Base-by-base conservation (phyloP, 2,888 invertebrate genomes). In the Chalcosyrphus nemorum region DNA sequence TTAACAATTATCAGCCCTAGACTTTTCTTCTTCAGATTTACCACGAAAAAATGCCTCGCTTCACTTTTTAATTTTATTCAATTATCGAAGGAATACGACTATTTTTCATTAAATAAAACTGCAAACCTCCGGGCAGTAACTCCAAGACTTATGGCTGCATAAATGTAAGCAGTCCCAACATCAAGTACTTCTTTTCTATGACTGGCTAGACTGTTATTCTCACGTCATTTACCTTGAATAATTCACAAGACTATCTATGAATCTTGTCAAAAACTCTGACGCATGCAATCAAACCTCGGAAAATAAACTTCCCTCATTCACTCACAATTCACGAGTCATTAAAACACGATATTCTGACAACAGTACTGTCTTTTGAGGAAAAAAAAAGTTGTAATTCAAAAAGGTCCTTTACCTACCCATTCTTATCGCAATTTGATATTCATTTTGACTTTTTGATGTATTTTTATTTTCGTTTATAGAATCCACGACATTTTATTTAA, bases 401-500 rank as follows among this genome's bases (percentile, higher is more conserved):
- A 43, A 5, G 50, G 32, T 35, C 35, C 21, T 15, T 32, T 11
- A 50, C 65, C 65, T 15, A 15, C 13, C 9, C 35, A 50, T 11
- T 47, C 47, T 9, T 32, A 11, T 2, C 5, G 57, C 27, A 38
- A 76, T 52, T 47, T 50, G 17, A 24, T 68, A 61, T 68, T 45
- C 43, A 19, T 75, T 47, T 19, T 29, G 29, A 9, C 52, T 68
- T 66, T 21, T 41, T 74, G n/a, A n/a, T n/a, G n/a, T 15, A 24
- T 32, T 41, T 32, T 32, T 43, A 11, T 21, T 32, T 72, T 32
- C 43, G 41, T 59, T 52, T 7, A 24, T 19, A 66, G 47, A 24
- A 47, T n/a, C 29, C 68, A 66, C 29, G 29, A 61, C 66, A 70
- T 38, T 45, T 70, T 57, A 59, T 70, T 68, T 61, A 35, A 68